A percentile compares a stretch with the other conserved stretches of the same genome.
phyloP scores from a whole-genome alignment of 2,888 invertebrate species.

The Rotaria magnacalcarata region DNA sequence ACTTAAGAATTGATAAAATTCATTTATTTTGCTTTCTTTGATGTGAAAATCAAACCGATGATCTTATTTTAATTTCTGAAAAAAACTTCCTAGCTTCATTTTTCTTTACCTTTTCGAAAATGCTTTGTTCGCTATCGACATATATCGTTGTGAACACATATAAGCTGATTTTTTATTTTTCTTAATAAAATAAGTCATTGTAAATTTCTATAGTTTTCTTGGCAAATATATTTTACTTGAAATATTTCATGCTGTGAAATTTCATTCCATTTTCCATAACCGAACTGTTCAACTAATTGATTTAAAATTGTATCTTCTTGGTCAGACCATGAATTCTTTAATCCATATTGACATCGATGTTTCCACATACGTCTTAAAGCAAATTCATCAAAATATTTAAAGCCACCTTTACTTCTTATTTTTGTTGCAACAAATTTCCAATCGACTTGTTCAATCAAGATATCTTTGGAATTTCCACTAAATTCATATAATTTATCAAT shows the following conservation, averaged over 20 bases:
- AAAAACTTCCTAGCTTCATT: too few relatives aligned
- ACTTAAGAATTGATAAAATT: too few relatives aligned
- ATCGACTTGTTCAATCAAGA: not conserved
- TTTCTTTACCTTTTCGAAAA: not conserved
- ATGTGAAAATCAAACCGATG: too few relatives aligned
- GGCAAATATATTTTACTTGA: not conserved
- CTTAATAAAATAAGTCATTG: not conserved
- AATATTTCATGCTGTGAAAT: not conserved
- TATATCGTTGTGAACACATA: not conserved
- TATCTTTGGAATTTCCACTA: not conserved
- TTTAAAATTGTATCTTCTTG: not conserved
- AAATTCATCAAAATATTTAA: slow-evolving; percentile 16
- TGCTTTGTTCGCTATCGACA: not conserved
- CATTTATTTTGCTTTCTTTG: too few relatives aligned
- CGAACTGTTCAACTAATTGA: not conserved
- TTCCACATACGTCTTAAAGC: not conserved
- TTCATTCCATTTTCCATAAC: not conserved
- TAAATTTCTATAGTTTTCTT: too few relatives aligned
- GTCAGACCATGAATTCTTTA: not conserved
- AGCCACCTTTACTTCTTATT: not conserved
- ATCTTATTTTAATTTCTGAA: too few relatives aligned
- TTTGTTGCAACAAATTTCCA: not conserved
- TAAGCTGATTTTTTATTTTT: not conserved
- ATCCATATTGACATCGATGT: slow-evolving; percentile 13
- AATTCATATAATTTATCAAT: not conserved